A percentile compares a stretch with the other conserved stretches of the same genome.
Conservation (phyloP, 2,888 invertebrate species). For the Pyrrhia umbra region DNA sequence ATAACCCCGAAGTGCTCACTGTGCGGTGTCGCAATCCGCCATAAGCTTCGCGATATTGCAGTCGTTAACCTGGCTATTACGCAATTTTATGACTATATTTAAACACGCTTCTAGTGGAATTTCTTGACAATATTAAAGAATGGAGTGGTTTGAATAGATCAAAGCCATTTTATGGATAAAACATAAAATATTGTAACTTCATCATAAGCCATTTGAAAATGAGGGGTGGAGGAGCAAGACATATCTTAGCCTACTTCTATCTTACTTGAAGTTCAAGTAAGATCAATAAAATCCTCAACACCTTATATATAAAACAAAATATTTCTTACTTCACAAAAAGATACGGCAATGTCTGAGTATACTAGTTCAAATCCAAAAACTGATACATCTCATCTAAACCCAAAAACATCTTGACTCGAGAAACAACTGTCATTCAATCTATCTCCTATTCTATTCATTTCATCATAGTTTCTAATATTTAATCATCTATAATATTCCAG, state of each 20-base stretch:
- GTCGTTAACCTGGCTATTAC: constrained; percentile 24
- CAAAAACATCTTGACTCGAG: neutral
- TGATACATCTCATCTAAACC: neutral
- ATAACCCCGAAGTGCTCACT: neutral
- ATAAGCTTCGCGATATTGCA: constrained; percentile 17
- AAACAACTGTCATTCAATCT: constrained; percentile 5
- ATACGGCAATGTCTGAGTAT: too few relatives aligned
- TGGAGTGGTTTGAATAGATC: neutral
- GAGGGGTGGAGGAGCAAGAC: too few relatives aligned
- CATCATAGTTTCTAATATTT: neutral
- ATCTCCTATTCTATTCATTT: neutral
- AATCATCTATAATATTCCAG: constrained; percentile 60
- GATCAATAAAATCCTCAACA: too few relatives aligned
- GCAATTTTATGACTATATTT: constrained; percentile 23
- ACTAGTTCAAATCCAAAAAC: too few relatives aligned
- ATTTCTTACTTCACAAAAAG: too few relatives aligned
- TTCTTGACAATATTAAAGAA: constrained; percentile 3
- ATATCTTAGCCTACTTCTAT: too few relatives aligned
- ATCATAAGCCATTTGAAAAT: neutral
- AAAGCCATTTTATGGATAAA: neutral
- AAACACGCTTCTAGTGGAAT: neutral
- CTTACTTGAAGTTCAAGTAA: too few relatives aligned
- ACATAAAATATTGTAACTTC: neutral
- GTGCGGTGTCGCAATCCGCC: constrained; percentile 21
- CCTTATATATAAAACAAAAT: too few relatives aligned